phyloP scores from a whole-genome alignment of 2,797 vertebrate genomes.

The Ceryle rudis region DNA sequence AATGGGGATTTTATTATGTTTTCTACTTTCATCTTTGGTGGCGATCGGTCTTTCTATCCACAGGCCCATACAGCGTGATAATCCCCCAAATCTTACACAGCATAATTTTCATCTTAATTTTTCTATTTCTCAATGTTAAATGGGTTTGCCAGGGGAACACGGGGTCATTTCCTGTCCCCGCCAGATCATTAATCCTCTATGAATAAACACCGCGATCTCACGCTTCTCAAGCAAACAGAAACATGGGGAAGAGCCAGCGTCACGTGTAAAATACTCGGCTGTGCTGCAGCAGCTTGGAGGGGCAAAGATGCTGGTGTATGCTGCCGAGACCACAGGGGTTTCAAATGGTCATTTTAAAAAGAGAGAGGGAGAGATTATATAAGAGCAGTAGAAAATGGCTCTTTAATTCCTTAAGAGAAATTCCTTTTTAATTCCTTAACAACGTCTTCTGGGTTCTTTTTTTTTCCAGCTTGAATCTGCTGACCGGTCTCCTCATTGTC shows the following conservation, averaged over 20 bases:
- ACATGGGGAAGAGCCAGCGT: background rate
- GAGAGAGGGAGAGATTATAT: background rate
- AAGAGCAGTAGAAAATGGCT: conserved; percentile 1
- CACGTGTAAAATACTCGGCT: background rate
- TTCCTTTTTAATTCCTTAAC: background rate
- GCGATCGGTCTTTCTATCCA: background rate
- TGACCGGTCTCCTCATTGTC: background rate
- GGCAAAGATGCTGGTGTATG: background rate
- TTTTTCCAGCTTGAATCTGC: background rate
- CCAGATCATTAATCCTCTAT: conserved; percentile 19
- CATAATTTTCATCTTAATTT: conserved; percentile 54
- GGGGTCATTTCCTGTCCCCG: background rate
- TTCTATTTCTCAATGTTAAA: conserved; percentile 42
- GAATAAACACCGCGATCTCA: background rate
- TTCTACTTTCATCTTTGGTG: background rate
- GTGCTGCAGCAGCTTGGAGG: background rate
- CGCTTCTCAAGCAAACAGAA: background rate
- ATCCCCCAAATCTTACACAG: conserved; percentile 9
- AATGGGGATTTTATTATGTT: background rate
- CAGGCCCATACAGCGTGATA: background rate
- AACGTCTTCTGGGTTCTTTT: accelerated
- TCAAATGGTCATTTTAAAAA: background rate
- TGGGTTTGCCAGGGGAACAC: background rate
- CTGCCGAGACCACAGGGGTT: background rate
- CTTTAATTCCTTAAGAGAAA: conserved; percentile 23